Percentiles rank a stretch among this genome's conserved stretches.
Conservation (phyloP, 1,140 invertebrate genomes). For the Drosophila pandora region DNA sequence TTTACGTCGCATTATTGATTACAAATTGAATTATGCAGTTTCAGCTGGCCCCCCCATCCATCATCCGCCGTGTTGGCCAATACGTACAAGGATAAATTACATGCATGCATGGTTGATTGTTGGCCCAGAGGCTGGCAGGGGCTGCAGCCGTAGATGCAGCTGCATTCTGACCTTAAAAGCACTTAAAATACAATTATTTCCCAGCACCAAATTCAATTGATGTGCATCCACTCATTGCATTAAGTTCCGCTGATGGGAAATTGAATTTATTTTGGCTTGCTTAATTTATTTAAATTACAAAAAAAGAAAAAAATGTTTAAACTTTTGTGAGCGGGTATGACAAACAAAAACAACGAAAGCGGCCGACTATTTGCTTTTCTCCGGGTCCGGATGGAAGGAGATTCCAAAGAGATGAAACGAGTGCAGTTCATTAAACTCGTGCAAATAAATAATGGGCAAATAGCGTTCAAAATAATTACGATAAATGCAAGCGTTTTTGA, state of each 20-base stretch:
- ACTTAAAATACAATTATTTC: slow-evolving; percentile 60
- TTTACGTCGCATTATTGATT: slow-evolving; percentile 59
- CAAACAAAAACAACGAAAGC: slow-evolving; percentile 22
- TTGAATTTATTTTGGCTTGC: slow-evolving; percentile 43
- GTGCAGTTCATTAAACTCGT: slow-evolving; percentile 74
- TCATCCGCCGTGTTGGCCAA: slow-evolving; percentile 39
- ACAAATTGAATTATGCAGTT: slow-evolving; percentile 68
- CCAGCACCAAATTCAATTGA: slow-evolving; percentile 36
- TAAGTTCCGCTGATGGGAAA: slow-evolving; percentile 45
- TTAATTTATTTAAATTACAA: slow-evolving; percentile 12
- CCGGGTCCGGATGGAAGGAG: background rate
- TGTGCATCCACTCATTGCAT: slow-evolving; percentile 52
- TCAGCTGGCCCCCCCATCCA: slow-evolving; percentile 44
- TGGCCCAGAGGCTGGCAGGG: slow-evolving; percentile 25
- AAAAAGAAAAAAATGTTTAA: background rate
- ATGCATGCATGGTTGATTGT: slow-evolving; percentile 56
- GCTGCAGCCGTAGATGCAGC: slow-evolving; percentile 5
- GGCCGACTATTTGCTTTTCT: slow-evolving; percentile 18
- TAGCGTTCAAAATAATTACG: slow-evolving; percentile 53
- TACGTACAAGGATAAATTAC: slow-evolving; percentile 10
- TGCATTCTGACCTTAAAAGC: slow-evolving; percentile 54
- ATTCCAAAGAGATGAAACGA: slow-evolving; percentile 11
- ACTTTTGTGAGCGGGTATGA: background rate
- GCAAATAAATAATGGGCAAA: slow-evolving; percentile 71
- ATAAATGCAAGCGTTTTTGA: slow-evolving; percentile 35